Evolutionary conservation across 2,888 invertebrate species (phyloP).

Genomic region (Ochropleura plecta): DNA sequence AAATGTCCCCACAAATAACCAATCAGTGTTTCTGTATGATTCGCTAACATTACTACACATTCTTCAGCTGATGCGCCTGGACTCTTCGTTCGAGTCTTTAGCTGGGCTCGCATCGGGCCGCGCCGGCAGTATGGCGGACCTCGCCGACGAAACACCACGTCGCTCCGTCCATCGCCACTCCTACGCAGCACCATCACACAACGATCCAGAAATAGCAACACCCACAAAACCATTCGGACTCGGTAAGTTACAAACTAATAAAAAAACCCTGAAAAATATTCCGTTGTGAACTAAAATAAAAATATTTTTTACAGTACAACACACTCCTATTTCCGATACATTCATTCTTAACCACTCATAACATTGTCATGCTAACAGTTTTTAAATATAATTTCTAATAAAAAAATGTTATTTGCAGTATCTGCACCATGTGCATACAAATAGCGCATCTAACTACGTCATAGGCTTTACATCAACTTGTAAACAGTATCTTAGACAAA

Average conservation of each 20-base stretch:
- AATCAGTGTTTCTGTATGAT: not conserved
- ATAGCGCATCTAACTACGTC: slow-evolving; percentile 65
- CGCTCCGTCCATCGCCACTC: slow-evolving; percentile 87
- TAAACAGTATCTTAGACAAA: slow-evolving; percentile 64
- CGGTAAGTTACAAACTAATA: slow-evolving; percentile 90
- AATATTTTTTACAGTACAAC: slow-evolving; percentile 72
- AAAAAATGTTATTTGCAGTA: slow-evolving; percentile 56
- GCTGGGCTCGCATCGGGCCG: slow-evolving; percentile 92
- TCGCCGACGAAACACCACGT: slow-evolving; percentile 92
- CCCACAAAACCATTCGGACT: slow-evolving; percentile 95
- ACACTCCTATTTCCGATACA: slow-evolving; percentile 76
- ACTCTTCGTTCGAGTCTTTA: slow-evolving; percentile 94
- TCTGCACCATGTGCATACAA: slow-evolving; percentile 72
- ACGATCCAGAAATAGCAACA: slow-evolving; percentile 89
- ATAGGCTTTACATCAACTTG: slow-evolving; percentile 59
- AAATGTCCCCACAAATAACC: not conserved
- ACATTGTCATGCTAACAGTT: slow-evolving; percentile 75
- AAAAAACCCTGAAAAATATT: slow-evolving; percentile 15
- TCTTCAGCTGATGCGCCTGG: slow-evolving; percentile 94
- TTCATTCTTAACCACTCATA: slow-evolving; percentile 71
- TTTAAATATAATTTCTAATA: slow-evolving; percentile 55
- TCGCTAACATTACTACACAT: not conserved
- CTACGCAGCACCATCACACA: slow-evolving; percentile 89
- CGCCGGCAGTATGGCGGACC: slow-evolving; percentile 96
- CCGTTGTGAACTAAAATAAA: slow-evolving; percentile 62